These are phyloP conservation scores for Spilosoma lubricipeda DNA, from an alignment of 2,888 invertebrate species.

Conservation along the genomic window DNA sequence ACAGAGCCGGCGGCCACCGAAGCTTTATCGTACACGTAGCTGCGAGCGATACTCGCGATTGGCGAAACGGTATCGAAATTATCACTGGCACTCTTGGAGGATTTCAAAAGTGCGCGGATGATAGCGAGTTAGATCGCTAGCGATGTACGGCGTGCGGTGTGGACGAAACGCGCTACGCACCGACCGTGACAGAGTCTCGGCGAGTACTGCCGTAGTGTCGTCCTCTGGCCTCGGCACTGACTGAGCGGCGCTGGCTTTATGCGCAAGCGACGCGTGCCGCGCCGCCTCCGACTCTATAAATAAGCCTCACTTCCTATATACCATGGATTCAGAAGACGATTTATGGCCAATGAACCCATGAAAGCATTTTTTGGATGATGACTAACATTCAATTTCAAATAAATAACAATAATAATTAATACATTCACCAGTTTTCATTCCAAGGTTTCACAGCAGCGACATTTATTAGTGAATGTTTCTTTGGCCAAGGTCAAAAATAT, in stretches of 20 bases:
- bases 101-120: conserved; percentile 66
- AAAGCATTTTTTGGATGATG: conserved; percentile 72
- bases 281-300: conserved; percentile 73
- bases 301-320: conserved; percentile 81
- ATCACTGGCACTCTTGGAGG: conserved; percentile 76
- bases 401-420: conserved; percentile 34
- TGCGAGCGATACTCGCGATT: conserved; percentile 67
- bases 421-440: conserved; percentile 56
- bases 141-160: conserved; percentile 41
- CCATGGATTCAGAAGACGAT: conserved; percentile 77
- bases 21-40: conserved; percentile 67
- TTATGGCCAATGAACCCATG: conserved; percentile 83
- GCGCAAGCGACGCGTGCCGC: conserved; percentile 60
- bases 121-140: conserved; percentile 53
- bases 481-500: conserved; percentile 14
- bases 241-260: conserved; percentile 45
- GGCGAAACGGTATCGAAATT: conserved; percentile 74
- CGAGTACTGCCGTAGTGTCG: conserved; percentile 62
- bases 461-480: conserved; percentile 27
- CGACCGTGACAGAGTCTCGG: conserved; percentile 66
- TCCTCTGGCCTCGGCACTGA: conserved; percentile 54
- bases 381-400: conserved; percentile 58
- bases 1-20: conserved; percentile 61
- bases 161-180: conserved; percentile 60
- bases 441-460: conserved; percentile 59